Evolutionary conservation across 2,797 vertebrate genomes (phyloP), one percentile per base, ranked within the genome.

Genomic region (Danio tinwini): DNA sequence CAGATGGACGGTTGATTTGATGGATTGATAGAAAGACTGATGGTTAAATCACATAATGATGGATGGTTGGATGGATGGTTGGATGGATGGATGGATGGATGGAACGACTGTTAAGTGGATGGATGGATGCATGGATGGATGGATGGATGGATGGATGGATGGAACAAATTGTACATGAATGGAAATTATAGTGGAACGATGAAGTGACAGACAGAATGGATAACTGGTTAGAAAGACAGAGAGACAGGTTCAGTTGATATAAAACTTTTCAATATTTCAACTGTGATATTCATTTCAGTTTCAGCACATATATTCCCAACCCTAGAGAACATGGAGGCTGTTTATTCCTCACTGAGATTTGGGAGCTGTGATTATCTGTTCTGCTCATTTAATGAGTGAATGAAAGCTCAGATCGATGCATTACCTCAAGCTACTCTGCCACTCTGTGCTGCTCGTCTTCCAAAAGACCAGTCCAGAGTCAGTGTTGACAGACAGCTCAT

Each of bases 331-430:
- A 45, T 45, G 76, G 6, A 75, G 5, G n/a, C 39, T 62, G 68
- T 68, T 85, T 81, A 78, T 75, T 85, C 45, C 72, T 75, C 64
- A 47, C 44, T 16, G 70, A 78, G 76, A 82, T 78, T 74, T 74
- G 55, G 76, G 70, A 64, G 19, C 65, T 77, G 63, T 85, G 78
- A 77, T 80, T 78, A 75, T 58, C 64, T 59, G 50, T 72, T 85
- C 67, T 70, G 40, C 55, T 76, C 62, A 42, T 37, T 74, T 74
- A 77, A 44, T 50, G 29, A 71, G 63, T 10, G 21, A 50, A 70
- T 56, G 42, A 78, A 81, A 44, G 59, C 58, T 74, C 55, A 37
- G 73, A 78, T 78, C 71, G 9, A 81, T 79, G 55, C 59, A 17
- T 59, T 72, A 37, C 53, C 74, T 69, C 65, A 16, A 52, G 55